Conservation (phyloP, 2,797 vertebrate genomes). For the Poecilia wingei region DNA sequence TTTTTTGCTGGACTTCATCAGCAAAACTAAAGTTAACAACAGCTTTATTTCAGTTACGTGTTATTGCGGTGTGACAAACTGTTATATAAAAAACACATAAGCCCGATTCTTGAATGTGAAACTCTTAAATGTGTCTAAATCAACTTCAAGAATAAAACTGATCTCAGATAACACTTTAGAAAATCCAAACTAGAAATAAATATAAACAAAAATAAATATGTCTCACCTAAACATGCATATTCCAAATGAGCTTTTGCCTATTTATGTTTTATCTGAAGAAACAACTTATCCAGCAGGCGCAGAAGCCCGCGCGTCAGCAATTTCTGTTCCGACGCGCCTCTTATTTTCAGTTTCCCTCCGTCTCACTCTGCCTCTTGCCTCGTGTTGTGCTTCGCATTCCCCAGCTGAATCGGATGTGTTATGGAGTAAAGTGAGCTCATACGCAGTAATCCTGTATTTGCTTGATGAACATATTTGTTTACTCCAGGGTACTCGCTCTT, state of each 20-base stretch:
- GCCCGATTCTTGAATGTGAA: neutral
- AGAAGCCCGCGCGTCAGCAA: slow-evolving; percentile 72
- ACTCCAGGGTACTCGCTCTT: slow-evolving; percentile 71
- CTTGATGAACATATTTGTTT: slow-evolving; percentile 83
- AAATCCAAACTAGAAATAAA: slow-evolving; percentile 59
- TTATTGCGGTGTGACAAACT: neutral
- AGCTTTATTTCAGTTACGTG: neutral
- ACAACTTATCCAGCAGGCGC: slow-evolving; percentile 52
- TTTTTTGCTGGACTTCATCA: slow-evolving; percentile 49
- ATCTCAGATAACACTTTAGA: slow-evolving; percentile 12
- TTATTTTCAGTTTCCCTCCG: slow-evolving; percentile 57
- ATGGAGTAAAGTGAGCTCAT: slow-evolving; percentile 76
- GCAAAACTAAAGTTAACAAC: slow-evolving; percentile 57
- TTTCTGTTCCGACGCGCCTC: slow-evolving; percentile 53
- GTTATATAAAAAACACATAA: slow-evolving; percentile 1
- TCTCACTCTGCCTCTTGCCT: slow-evolving; percentile 59
- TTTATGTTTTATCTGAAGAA: slow-evolving; percentile 74
- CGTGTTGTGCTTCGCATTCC: slow-evolving; percentile 66
- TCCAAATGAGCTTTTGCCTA: slow-evolving; percentile 68
- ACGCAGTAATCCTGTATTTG: slow-evolving; percentile 80
- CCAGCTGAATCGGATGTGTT: slow-evolving; percentile 72
- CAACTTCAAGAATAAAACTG: slow-evolving; percentile 17
- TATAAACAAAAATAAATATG: slow-evolving; percentile 60
- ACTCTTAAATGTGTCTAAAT: neutral
- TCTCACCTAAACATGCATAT: slow-evolving; percentile 59